Evolutionary conservation across 64 coral and sea anemone species (phyloP), one percentile per base, ranked within the genome.

Genomic region (Pocillopora verrucosa): DNA sequence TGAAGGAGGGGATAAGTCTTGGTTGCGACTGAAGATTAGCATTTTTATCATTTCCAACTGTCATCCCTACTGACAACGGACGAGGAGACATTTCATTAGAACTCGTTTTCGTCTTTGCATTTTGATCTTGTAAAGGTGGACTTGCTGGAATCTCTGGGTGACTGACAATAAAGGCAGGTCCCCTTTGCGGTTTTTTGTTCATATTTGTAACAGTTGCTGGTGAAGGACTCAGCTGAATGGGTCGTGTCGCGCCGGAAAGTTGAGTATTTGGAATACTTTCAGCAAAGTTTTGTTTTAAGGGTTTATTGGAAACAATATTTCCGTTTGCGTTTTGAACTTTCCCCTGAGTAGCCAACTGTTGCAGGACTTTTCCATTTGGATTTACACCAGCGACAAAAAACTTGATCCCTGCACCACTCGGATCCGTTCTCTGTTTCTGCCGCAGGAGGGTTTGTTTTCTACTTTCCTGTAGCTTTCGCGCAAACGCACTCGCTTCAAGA

Each of bases 311-410:
- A 14, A 61, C 4, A 11, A 81, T 36, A 6, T n/a, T 11, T 81
- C 63, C 25, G 36, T 57, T 85, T 56, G 60, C 16, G 1, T 72
- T 85, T 65, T 72, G 61, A 20, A 85, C 25, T 10, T 72, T 24
- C 11, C 19, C 67, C 24, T 85, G 63, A 25, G 5, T 22, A 72
- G 72, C 26, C 82, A 63, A 85, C 15, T 85, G 17, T 17, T 65
- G 37, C 10, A 25, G 82, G 37, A 85, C 35, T 9, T 72, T 85
- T 20, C 82, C 82, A 72, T 70, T 72, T 19, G 13, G 13, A 57
- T 85, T 85, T 14, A 85, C 61, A 5, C 65, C 82, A 1, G 82
- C 82, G 25, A 85, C 82, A 85, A 85, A 85, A 11, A 85, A 11
- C 82, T 85, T 69, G 82, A 85, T 85, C 35, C 61, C 82, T 25